phyloP scores from a whole-genome alignment of 2,113 vertebrate species.

The Thamnophis sirtalis region DNA sequence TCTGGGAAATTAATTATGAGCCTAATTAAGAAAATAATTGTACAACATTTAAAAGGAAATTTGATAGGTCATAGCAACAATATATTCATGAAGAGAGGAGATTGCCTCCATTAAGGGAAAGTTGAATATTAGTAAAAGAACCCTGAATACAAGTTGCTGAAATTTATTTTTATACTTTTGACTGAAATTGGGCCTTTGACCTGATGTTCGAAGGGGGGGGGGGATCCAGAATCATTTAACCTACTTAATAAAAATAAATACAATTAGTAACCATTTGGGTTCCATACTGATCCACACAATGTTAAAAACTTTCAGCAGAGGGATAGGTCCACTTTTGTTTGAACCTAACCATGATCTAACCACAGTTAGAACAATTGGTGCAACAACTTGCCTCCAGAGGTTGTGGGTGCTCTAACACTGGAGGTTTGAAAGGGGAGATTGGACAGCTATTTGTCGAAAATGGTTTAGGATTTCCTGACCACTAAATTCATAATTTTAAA shows the following conservation, averaged over 20 bases:
- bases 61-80: slow-evolving; percentile 15
- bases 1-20: slow-evolving; percentile 25
- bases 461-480: not conserved
- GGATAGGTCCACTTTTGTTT: not conserved
- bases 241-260: not conserved
- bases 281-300: too few relatives aligned
- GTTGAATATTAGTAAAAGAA: not conserved
- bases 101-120: not conserved
- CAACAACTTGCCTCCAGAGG: too few relatives aligned
- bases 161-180: slow-evolving; percentile 1
- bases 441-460: not conserved
- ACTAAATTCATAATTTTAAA: too few relatives aligned
- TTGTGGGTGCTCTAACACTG: too few relatives aligned
- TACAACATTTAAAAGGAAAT: slow-evolving; percentile 10
- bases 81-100: not conserved
- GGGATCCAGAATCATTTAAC: not conserved
- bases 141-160: not conserved
- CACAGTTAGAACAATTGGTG: not conserved
- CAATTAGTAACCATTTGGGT: not conserved
- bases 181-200: not conserved
- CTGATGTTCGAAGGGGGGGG: not conserved
- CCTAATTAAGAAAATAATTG: slow-evolving; percentile 30
- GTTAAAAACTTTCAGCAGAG: not conserved
- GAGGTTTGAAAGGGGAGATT: not conserved
- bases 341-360: not conserved